These are phyloP conservation scores for Caenorhabditis sinica DNA, from an alignment of 2,888 invertebrate genomes.

Conservation along the genomic window DNA sequence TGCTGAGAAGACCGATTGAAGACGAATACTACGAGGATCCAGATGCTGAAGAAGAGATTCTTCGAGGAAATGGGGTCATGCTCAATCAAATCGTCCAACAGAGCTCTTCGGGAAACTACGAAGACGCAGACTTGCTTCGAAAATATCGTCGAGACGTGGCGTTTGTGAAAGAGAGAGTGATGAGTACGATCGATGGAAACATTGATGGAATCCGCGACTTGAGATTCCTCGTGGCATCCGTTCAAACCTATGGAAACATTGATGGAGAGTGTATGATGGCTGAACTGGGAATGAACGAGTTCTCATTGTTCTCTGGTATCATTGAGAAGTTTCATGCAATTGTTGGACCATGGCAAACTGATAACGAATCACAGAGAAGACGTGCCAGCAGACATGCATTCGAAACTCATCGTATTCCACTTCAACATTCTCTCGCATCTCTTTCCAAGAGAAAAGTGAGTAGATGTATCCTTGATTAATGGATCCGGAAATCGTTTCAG, in stretches of 20 bases:
- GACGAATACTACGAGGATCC: conserved; percentile 61
- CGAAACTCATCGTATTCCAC: conserved; percentile 76
- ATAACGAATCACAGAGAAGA: conserved; percentile 68
- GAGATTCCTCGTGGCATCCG: conserved; percentile 73
- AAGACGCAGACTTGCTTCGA: conserved; percentile 61
- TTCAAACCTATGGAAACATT: conserved; percentile 75
- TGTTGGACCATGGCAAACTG: conserved; percentile 72
- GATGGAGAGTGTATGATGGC: conserved; percentile 74
- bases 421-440: conserved; percentile 61
- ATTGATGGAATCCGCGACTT: conserved; percentile 68
- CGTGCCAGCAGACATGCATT: conserved; percentile 75
- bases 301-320: conserved; percentile 73
- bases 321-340: conserved; percentile 73
- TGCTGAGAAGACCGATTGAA: conserved; percentile 62
- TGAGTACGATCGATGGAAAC: conserved; percentile 57
- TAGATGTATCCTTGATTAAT: background rate
- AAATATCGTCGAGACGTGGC: conserved; percentile 66
- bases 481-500: conserved; percentile 33
- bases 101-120: conserved; percentile 52
- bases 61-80: conserved; percentile 61
- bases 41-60: conserved; percentile 65
- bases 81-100: conserved; percentile 65
- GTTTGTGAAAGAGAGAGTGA: conserved; percentile 55
- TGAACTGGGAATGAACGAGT: conserved; percentile 75
- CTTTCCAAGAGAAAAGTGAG: conserved; percentile 61